Conservation (phyloP, 2,888 invertebrate genomes). For the Tetrapedia diversipes region DNA sequence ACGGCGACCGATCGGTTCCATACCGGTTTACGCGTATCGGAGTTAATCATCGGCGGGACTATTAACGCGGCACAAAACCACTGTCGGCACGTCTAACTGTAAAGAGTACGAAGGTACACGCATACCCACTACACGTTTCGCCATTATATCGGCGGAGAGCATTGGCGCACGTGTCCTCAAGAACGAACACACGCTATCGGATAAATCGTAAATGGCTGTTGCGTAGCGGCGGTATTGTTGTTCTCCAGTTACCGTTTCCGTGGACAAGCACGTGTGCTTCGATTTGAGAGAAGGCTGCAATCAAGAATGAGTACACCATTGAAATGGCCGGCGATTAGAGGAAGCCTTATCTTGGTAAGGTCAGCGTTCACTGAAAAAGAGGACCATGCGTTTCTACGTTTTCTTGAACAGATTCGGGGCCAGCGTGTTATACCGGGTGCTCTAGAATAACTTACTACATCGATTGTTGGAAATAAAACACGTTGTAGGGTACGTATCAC, state of each 20-base stretch:
- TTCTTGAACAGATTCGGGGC: too few relatives aligned
- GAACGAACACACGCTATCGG: constrained; percentile 3
- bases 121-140: background rate
- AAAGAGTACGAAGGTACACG: constrained; percentile 6
- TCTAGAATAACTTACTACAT: too few relatives aligned
- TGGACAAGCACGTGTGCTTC: background rate
- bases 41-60: background rate
- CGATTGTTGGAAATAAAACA: too few relatives aligned
- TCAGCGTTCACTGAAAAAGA: constrained; percentile 18
- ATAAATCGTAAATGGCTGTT: constrained; percentile 34
- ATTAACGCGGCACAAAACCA: constrained; percentile 10
- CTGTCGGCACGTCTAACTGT: constrained; percentile 12
- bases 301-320: background rate
- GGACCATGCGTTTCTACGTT: background rate
- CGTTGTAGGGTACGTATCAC: too few relatives aligned
- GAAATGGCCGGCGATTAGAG: constrained; percentile 18
- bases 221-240: background rate
- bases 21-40: constrained; percentile 1
- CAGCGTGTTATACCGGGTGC: too few relatives aligned
- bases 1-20: background rate
- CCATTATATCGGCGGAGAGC: background rate
- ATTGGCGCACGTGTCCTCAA: constrained; percentile 23
- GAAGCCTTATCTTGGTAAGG: constrained; percentile 7
- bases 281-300: constrained; percentile 4
- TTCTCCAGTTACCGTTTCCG: background rate